A percentile compares a stretch with the other conserved stretches of the same genome.
phyloP scores from a whole-genome alignment of 2,113 vertebrate genomes.

The Megatriorchis doriae region DNA sequence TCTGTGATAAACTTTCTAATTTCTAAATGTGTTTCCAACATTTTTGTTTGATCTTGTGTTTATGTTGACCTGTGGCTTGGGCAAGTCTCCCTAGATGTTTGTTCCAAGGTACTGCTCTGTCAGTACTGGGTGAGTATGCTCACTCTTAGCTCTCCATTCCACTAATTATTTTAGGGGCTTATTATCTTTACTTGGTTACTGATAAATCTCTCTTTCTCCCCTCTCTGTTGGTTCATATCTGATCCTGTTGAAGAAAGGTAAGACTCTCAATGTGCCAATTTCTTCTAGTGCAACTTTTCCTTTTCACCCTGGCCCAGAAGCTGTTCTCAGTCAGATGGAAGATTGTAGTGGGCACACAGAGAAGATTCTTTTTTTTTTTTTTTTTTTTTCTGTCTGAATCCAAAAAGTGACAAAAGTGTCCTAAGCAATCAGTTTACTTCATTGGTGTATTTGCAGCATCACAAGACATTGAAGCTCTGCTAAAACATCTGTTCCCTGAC shows the following conservation, averaged over 20 bases:
- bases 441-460: background rate
- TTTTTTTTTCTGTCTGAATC: background rate
- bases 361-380: background rate
- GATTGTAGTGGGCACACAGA: background rate
- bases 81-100: background rate
- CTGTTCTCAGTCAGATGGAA: background rate
- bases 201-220: background rate
- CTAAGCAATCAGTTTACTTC: background rate
- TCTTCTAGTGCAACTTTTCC: background rate
- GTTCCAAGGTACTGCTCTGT: background rate
- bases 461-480: background rate
- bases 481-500: conserved; percentile 12
- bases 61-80: background rate
- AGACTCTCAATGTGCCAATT: background rate
- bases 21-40: background rate
- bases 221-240: background rate
- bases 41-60: background rate
- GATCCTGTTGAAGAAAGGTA: background rate
- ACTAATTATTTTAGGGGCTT: background rate
- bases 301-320: background rate
- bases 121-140: background rate
- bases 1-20: background rate
- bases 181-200: background rate
- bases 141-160: background rate
- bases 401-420: background rate